These are phyloP conservation scores for Abramis brama DNA, from an alignment of 2,113 vertebrate genomes.

Conservation along the genomic window DNA sequence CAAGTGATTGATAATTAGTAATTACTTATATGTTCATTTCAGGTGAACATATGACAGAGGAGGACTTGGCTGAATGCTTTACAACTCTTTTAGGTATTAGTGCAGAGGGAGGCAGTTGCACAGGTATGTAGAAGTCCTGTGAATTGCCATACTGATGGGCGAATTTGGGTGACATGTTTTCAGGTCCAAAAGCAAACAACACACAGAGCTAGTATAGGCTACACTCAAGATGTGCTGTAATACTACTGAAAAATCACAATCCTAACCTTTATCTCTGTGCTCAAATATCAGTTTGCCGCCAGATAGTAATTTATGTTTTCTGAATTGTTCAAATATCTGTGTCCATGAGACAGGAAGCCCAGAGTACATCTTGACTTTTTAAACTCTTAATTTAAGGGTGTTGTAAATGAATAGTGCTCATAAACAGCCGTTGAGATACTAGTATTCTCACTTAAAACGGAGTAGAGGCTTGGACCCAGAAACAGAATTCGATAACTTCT, in stretches of 20 bases:
- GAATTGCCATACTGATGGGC: not conserved
- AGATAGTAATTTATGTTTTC: not conserved
- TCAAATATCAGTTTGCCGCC: not conserved
- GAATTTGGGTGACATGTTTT: not conserved
- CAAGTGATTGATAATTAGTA: not conserved
- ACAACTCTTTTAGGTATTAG: constrained; percentile 74
- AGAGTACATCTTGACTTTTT: not conserved
- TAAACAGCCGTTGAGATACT: not conserved
- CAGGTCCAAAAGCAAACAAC: not conserved
- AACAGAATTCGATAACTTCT: not conserved
- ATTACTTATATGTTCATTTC: constrained; percentile 39
- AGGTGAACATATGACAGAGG: constrained; percentile 90
- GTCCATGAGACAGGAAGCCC: not conserved
- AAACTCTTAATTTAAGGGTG: not conserved
- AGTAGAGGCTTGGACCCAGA: not conserved
- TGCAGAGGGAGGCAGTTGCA: constrained; percentile 63
- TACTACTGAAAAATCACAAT: not conserved
- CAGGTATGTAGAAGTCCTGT: constrained; percentile 66
- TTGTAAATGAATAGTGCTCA: not conserved
- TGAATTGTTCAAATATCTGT: not conserved
- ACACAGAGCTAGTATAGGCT: not conserved
- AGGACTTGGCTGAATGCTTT: constrained; percentile 84
- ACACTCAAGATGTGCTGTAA: not conserved
- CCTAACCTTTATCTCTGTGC: not conserved
- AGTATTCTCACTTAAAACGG: not conserved